Conservation (phyloP, 2,797 vertebrate genomes). For the Pseudomugil gertrudae region DNA sequence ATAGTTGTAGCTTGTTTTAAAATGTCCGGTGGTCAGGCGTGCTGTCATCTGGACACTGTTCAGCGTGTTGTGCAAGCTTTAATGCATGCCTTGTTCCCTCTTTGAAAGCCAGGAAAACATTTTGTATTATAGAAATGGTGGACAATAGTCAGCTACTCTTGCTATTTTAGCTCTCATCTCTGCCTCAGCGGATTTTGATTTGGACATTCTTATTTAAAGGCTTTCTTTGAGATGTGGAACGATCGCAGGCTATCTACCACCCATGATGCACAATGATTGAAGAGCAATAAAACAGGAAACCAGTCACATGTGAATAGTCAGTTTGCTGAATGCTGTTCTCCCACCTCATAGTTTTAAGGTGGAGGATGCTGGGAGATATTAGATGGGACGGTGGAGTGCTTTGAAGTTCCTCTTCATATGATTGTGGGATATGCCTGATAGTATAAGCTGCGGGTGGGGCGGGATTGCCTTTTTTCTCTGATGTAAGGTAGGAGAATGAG, state of each 20-base stretch:
- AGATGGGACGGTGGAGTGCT: constrained; percentile 59
- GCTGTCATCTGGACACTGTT: constrained; percentile 53
- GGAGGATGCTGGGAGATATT: constrained; percentile 65
- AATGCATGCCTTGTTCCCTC: constrained; percentile 3
- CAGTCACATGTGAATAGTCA: constrained; percentile 38
- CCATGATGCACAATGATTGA: constrained; percentile 43
- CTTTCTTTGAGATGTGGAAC: constrained; percentile 34
- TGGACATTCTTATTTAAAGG: constrained; percentile 24
- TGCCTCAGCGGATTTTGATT: constrained; percentile 48
- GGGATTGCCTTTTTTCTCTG: too few relatives aligned
- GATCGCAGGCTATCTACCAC: constrained; percentile 47
- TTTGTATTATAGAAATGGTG: constrained; percentile 39
- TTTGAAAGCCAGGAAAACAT: constrained; percentile 39
- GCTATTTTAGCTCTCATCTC: constrained; percentile 36
- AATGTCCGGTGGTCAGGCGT: constrained; percentile 50
- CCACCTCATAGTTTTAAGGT: constrained; percentile 63
- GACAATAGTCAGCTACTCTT: constrained; percentile 53
- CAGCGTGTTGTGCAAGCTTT: constrained; percentile 46
- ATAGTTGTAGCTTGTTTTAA: constrained; percentile 43
- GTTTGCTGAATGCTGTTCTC: constrained; percentile 56
- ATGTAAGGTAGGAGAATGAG: constrained; percentile 43
- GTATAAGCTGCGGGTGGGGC: constrained; percentile 41
- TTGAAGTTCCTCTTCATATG: constrained; percentile 61
- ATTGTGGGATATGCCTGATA: constrained; percentile 54
- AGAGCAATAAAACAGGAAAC: constrained; percentile 57